Evolutionary conservation across 2,888 invertebrate genomes (phyloP), one percentile per base, ranked within the genome.

Genomic region (Pelosia muscerda): DNA sequence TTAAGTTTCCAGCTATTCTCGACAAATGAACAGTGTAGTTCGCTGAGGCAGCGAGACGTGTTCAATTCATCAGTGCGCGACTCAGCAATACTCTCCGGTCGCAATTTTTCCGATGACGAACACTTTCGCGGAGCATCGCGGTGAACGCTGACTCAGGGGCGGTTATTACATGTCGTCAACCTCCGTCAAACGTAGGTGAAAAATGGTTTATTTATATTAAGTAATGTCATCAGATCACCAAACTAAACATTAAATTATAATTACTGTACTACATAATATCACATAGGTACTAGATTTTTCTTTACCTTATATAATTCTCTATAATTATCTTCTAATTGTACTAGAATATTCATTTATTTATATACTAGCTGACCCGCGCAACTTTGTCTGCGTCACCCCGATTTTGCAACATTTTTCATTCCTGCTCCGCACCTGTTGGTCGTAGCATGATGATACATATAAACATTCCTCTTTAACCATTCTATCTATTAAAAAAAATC

Each of bases 31-130:
- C 77, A 71, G 76, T 74, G 72, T 77, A 73, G 70, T 62, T 71
- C 63, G 74, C 79, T 79, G 78, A 79, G 72, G 57, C 65, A 66
- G 77, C 74, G 64, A 66, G 74, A 81, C 82, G 83, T 82, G 82
- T 79, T 79, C 80, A 69, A 79, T 80, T 87, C 85, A 86, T 86
- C 84, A 83, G 76, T 73, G 75, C 61, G 68, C 72, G 72, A 69
- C 72, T 74, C 84, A 83, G 84, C 87, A 81, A 77, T 78, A 78
- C 81, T 78, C 66, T 63, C 74, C 74, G 38, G 66, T 76, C 71
- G 85, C 85, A 85, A 85, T 88, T 87, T 89, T 89, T 88, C 84
- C 86, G 85, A 89, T 90, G 90, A 90, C 89, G 80, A 87, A 86
- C 88, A 86, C 81, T 89, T 90, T 88, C 79, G 68, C 74, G 80